Evolutionary conservation across 2,888 invertebrate genomes (phyloP).

Genomic region (Epirrhoe tristata): DNA sequence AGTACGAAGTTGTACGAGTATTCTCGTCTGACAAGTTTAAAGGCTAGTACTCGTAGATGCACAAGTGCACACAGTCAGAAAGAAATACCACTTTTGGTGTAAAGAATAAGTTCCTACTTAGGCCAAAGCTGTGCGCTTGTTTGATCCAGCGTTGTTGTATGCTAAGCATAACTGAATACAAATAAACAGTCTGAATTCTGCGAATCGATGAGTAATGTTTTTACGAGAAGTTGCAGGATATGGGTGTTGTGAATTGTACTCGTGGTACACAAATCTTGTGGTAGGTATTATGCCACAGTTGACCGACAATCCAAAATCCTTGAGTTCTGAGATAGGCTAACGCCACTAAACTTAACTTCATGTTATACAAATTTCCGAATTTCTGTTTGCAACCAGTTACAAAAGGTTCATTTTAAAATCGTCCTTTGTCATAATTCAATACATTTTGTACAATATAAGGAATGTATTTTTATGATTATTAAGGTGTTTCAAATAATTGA

Average conservation of each 20-base stretch:
- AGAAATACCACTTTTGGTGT: neutral
- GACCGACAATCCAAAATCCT: slow-evolving; percentile 35
- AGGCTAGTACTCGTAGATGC: slow-evolving; percentile 58
- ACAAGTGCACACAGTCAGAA: neutral
- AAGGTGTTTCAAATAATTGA: no score
- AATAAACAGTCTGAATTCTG: slow-evolving; percentile 55
- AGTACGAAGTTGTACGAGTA: slow-evolving; percentile 53
- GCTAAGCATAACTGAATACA: slow-evolving; percentile 37
- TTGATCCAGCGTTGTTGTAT: slow-evolving; percentile 32
- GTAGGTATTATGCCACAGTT: slow-evolving; percentile 15
- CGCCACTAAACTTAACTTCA: neutral
- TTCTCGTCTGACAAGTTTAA: slow-evolving; percentile 68
- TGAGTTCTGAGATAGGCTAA: slow-evolving; percentile 25
- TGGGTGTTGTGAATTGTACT: slow-evolving; percentile 11
- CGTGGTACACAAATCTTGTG: neutral
- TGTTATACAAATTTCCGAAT: slow-evolving; percentile 8
- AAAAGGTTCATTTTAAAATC: neutral
- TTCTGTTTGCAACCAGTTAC: neutral
- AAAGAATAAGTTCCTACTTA: neutral
- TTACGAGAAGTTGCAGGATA: neutral
- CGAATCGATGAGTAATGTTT: slow-evolving; percentile 58
- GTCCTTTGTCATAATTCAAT: neutral
- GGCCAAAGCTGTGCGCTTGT: slow-evolving; percentile 14
- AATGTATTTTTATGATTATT: no score
- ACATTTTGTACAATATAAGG: neutral